Evolutionary conservation across 1,140 invertebrate species (phyloP).

Genomic region (Anastrepha obliqua): DNA sequence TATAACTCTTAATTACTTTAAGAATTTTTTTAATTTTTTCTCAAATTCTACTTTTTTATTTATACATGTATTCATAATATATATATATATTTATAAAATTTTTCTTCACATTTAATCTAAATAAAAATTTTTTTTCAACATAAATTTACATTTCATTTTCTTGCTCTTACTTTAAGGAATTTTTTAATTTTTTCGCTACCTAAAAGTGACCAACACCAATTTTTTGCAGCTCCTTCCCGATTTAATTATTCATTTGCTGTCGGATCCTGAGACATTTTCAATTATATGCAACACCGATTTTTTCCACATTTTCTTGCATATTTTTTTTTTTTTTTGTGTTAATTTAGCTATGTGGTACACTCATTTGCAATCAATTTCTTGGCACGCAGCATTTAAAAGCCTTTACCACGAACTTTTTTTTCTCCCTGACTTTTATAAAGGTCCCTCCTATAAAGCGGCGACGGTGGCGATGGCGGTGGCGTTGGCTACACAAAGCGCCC

Average conservation of each 20-base stretch:
- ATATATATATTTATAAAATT: no score
- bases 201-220: not conserved
- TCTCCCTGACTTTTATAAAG: no score
- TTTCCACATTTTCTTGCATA: not conserved
- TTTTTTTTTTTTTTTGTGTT: not conserved
- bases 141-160: no score
- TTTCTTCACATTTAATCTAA: no score
- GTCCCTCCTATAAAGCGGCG: not conserved
- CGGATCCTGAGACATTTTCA: not conserved
- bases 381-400: conserved; percentile 5
- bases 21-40: no score
- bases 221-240: not conserved
- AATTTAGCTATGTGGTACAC: not conserved
- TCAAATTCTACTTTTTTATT: no score
- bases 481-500: not conserved
- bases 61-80: no score
- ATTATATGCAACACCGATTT: conserved; percentile 9
- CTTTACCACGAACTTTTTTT: no score
- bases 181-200: not conserved
- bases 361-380: not conserved
- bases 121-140: no score
- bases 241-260: conserved; percentile 11
- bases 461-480: not conserved
- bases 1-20: no score
- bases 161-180: not conserved